Base-by-base conservation (phyloP, 1,140 invertebrate genomes). In the Bombus sibiricus region DNA sequence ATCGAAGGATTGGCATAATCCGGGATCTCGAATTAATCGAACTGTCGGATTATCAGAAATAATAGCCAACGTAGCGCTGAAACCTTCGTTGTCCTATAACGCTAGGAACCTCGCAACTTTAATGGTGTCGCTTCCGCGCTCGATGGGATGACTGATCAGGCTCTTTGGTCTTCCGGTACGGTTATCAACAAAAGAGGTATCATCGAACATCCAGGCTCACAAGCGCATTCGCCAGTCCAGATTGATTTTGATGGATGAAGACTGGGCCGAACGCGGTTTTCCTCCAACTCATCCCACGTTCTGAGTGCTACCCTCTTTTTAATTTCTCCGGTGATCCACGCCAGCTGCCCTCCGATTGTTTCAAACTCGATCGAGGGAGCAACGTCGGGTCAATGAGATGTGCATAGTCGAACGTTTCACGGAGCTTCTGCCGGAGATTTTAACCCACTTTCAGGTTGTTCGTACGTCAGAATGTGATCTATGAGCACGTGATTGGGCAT, bases 191-290 rank as follows among this genome's bases (percentile, higher is more conserved):
- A 53, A 9, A 18, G 71, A 71, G n/a, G 28, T 9, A 13, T 25
- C 15, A 18, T 4, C 77, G 43, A 69, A 81, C 25, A n/a, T 13
- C 8, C 4, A 37, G 32, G 75, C 71, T 81, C 53, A 78, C 88
- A 87, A 90, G 85, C 86, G 88, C 86, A 87, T 86, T 85, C 74
- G 81, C 74, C 78, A 85, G 34, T 83, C 83, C 88, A 73, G 87
- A 91, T 92, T 91, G 92, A 91, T 92, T 92, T 92, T 92, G 91
- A 93, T 92, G 88, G 87, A 92, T 91, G 88, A 82, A 92, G 88
- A 91, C 88, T 62, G 89, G 89, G 81, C 87, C 85, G 47, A 66
- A 72, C 62, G 57, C 34, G 41, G 53, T 62, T 39, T 53, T 83
- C 41, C 62, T 68, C 79, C 18, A 13, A 34, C 47, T 28, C 32